Conservation (phyloP, 2,113 vertebrate genomes). For the Lepidothrix coronata region DNA sequence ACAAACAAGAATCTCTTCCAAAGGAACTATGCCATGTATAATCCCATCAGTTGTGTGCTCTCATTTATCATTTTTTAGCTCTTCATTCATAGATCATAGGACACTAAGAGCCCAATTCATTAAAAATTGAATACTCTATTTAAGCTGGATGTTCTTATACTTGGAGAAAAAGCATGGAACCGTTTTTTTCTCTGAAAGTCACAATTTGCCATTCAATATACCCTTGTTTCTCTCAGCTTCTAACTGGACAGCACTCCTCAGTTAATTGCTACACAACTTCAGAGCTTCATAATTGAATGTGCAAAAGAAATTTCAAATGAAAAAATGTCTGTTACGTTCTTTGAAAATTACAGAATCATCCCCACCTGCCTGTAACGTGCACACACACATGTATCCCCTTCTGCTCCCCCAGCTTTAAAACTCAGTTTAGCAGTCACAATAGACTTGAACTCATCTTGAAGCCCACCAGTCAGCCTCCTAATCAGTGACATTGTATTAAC, state of each 20-base stretch:
- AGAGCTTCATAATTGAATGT: neutral
- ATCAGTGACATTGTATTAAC: neutral
- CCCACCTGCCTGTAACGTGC: neutral
- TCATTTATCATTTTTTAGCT: constrained; percentile 54
- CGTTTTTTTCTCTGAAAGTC: neutral
- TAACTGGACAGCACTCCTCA: constrained; percentile 18
- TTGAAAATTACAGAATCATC: neutral
- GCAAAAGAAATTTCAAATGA: neutral
- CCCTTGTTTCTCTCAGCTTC: constrained; percentile 31
- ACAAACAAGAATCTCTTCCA: neutral
- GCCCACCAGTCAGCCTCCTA: neutral
- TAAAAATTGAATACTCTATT: constrained; percentile 67
- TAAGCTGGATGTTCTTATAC: constrained; percentile 35
- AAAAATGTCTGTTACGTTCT: neutral
- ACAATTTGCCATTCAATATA: constrained; percentile 39
- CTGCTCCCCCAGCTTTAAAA: neutral
- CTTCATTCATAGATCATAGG: constrained; percentile 54
- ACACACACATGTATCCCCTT: neutral
- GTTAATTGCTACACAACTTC: constrained; percentile 2
- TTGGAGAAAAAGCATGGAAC: constrained; percentile 9
- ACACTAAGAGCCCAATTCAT: constrained; percentile 66
- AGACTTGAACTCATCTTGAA: neutral
- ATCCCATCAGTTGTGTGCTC: neutral
- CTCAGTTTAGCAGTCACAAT: neutral
- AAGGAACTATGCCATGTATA: neutral